phyloP scores from a whole-genome alignment of 2,888 invertebrate genomes.

The Tachina lurida region DNA sequence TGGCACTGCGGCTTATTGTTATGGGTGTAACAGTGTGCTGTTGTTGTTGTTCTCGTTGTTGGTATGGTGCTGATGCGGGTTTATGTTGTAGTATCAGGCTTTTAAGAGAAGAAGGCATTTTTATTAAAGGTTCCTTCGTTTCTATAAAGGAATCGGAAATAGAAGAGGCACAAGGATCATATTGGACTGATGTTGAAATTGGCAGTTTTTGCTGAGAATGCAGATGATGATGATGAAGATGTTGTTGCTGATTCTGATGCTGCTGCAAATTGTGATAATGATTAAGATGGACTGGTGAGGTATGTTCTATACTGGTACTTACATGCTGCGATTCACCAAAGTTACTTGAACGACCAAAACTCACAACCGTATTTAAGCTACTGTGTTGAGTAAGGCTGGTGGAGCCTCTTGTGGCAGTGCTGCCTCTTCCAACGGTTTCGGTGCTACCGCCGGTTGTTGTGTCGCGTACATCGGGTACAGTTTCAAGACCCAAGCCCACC shows the following conservation, averaged over 20 bases:
- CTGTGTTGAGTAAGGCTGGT: constrained; percentile 78
- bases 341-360: constrained; percentile 76
- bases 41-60: constrained; percentile 35
- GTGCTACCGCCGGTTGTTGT: constrained; percentile 54
- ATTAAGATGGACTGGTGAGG: constrained; percentile 17
- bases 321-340: constrained; percentile 73
- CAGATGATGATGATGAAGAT: constrained; percentile 54
- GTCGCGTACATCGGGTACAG: constrained; percentile 59
- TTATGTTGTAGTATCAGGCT: constrained; percentile 80
- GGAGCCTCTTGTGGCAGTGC: constrained; percentile 73
- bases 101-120: constrained; percentile 80
- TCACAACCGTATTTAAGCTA: constrained; percentile 79
- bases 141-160: constrained; percentile 78
- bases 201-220: constrained; percentile 73
- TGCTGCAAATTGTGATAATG: constrained; percentile 46
- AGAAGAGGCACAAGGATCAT: constrained; percentile 80
- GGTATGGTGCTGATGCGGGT: constrained; percentile 52
- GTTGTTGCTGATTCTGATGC: constrained; percentile 54
- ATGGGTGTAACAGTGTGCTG: constrained; percentile 25
- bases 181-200: constrained; percentile 72
- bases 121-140: constrained; percentile 77
- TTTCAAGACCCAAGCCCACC: constrained; percentile 74
- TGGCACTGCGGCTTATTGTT: constrained; percentile 73
- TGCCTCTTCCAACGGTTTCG: constrained; percentile 58
- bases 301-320: constrained; percentile 55